Conservation (phyloP, 2,113 vertebrate species). For the Leuciscus idus region DNA sequence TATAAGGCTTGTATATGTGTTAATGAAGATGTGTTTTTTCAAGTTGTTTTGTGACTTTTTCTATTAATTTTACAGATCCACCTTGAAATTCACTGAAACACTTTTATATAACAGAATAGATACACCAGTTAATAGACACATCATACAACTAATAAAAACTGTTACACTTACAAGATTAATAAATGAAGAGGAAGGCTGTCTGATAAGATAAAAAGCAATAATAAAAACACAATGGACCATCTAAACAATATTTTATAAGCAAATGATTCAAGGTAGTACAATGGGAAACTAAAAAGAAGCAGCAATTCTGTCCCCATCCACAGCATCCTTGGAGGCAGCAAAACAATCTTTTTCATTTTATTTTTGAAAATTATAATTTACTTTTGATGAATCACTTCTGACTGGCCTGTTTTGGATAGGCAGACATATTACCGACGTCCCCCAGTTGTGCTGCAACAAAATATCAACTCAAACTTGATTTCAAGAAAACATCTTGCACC, state of each 20-base stretch:
- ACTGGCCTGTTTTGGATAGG: neutral
- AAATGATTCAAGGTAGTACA: slow-evolving; percentile 15
- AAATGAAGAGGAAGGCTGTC: neutral
- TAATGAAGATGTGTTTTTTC: neutral
- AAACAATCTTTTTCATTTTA: neutral
- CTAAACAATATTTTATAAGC: neutral
- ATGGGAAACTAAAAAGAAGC: neutral
- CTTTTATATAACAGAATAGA: neutral
- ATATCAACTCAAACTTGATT: neutral
- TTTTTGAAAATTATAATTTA: neutral
- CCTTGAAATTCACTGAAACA: neutral
- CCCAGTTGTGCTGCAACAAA: neutral
- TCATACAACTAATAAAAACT: neutral
- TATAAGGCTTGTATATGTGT: neutral
- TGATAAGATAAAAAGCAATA: neutral
- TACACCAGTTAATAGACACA: neutral
- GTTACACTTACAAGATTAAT: neutral
- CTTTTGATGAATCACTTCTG: neutral
- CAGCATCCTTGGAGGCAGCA: neutral
- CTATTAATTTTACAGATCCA: neutral
- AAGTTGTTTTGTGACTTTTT: neutral
- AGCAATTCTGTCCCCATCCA: slow-evolving; percentile 21
- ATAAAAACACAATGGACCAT: neutral
- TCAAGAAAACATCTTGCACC: neutral
- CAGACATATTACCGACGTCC: neutral